phyloP scores from a whole-genome alignment of 64 coral and sea anemone genomes.

The Porites lutea region DNA sequence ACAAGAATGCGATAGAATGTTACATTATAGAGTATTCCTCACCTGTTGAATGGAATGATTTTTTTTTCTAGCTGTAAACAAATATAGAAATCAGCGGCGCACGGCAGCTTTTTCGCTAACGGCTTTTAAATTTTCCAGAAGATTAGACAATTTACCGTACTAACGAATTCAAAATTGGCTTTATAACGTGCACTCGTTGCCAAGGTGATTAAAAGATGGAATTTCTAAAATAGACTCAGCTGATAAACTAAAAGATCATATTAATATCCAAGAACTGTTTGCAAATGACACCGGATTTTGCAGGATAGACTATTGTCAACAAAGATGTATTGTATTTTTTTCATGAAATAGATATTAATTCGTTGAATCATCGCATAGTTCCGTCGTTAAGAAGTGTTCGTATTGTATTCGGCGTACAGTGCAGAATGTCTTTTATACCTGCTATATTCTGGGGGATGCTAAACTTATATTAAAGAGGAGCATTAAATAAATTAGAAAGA shows the following conservation, averaged over 20 bases:
- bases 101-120: too few species aligned
- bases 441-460: too few species aligned
- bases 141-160: not conserved
- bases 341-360: slow-evolving; percentile 3
- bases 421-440: too few species aligned
- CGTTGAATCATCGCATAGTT: not conserved
- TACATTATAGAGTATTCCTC: not conserved
- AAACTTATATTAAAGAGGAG: not conserved
- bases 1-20: not conserved
- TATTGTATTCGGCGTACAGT: not conserved
- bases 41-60: not conserved
- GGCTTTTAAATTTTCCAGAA: not conserved
- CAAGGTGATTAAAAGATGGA: not conserved
- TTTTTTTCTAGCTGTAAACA: not conserved
- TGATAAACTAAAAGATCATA: slow-evolving; percentile 10
- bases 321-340: not conserved
- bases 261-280: slow-evolving; percentile 7
- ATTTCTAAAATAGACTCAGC: not conserved
- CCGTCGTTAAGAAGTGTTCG: not conserved
- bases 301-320: slow-evolving; percentile 17
- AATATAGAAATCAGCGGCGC: not conserved
- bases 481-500: not conserved
- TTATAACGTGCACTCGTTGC: not conserved
- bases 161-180: not conserved
- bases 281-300: not conserved